phyloP scores from a whole-genome alignment of 2,113 vertebrate genomes.

The Callithrix jacchus region DNA sequence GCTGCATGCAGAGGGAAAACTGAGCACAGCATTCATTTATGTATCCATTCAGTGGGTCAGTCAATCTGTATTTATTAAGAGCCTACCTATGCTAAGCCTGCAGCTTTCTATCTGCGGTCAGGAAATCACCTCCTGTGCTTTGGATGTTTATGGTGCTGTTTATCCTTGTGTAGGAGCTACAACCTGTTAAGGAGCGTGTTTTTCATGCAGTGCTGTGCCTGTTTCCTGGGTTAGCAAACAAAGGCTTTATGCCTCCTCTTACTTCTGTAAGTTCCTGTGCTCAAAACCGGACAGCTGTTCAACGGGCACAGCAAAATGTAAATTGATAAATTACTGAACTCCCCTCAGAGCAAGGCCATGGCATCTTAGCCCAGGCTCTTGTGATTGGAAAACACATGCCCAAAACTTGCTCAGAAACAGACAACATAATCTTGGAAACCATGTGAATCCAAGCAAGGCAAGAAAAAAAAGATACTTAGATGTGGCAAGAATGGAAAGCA shows the following conservation, averaged over 20 bases:
- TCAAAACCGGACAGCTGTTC: background rate
- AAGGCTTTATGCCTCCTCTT: background rate
- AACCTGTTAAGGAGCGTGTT: background rate
- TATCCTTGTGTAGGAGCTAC: background rate
- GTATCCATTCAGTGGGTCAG: accelerated
- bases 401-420: background rate
- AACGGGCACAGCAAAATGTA: background rate
- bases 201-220: background rate
- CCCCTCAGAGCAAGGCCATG: background rate
- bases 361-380: background rate
- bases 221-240: background rate
- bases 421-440: background rate
- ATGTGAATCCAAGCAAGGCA: background rate
- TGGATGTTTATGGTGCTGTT: background rate
- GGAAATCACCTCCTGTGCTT: background rate
- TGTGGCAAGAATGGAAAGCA: background rate
- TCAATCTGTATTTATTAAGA: no score
- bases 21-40: no score
- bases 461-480: background rate
- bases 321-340: background rate
- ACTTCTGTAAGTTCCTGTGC: background rate
- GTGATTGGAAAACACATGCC: background rate
- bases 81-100: background rate
- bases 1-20: background rate
- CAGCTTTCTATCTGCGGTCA: background rate